Conservation (phyloP, 2,888 invertebrate species). For the Drosophila subquinaria region DNA sequence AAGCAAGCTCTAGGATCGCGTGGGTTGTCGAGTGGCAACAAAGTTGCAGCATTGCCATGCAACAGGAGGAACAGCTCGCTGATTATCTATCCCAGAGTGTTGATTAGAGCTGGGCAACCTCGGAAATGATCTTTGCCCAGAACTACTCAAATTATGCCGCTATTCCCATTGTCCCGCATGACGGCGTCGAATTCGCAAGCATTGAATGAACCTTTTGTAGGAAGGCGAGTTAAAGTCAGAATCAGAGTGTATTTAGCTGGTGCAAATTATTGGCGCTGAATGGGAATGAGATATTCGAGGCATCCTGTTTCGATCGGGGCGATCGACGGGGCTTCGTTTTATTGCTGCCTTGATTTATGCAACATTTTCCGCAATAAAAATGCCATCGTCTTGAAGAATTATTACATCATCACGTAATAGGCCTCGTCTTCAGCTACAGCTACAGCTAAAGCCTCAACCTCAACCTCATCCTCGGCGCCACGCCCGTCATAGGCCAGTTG, state of each 20-base stretch:
- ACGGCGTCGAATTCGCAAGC: conserved; percentile 56
- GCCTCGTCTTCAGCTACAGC: conserved; percentile 43
- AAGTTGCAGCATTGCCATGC: conserved; percentile 58
- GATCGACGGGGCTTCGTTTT: conserved; percentile 68
- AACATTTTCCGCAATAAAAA: conserved; percentile 80
- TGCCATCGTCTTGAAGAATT: conserved; percentile 77
- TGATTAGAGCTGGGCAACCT: conserved; percentile 50
- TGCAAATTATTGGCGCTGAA: conserved; percentile 69
- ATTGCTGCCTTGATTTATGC: conserved; percentile 80
- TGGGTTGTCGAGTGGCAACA: conserved; percentile 54
- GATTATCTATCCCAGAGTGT: conserved; percentile 54
- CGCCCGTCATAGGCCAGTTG: conserved; percentile 63
- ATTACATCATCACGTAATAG: conserved; percentile 81
- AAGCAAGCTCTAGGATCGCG: conserved; percentile 54
- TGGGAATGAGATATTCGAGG: conserved; percentile 61
- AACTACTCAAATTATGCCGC: conserved; percentile 60
- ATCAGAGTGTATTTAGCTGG: conserved; percentile 43
- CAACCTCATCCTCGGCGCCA: conserved; percentile 61
- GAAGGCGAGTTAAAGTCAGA: conserved; percentile 25
- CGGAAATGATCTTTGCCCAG: conserved; percentile 51
- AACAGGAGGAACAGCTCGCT: conserved; percentile 45
- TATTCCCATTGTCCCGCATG: conserved; percentile 62
- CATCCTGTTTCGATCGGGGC: conserved; percentile 64
- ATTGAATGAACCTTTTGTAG: conserved; percentile 41
- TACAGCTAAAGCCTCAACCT: conserved; percentile 14